Evolutionary conservation across 2,888 invertebrate species (phyloP).

Genomic region (Platynereis dumerilii): DNA sequence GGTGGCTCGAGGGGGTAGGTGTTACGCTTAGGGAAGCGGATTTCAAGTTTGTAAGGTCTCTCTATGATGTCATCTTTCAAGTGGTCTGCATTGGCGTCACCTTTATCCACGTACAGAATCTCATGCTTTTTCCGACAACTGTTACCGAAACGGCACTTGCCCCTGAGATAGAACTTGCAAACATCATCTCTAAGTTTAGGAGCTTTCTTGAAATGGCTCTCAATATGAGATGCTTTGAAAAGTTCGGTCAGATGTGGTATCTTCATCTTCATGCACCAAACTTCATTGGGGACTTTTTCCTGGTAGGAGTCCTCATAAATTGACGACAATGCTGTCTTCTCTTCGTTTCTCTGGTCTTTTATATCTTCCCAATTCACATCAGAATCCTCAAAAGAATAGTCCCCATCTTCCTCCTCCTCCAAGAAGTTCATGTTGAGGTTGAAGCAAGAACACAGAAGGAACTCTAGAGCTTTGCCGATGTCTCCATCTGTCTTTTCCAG

Average conservation of each 20-base stretch:
- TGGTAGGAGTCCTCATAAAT: conserved; percentile 52
- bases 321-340: conserved; percentile 51
- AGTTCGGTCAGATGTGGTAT: conserved; percentile 31
- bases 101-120: background rate
- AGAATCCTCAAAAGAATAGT: conserved; percentile 2
- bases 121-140: conserved; percentile 21
- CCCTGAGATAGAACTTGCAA: conserved; percentile 48
- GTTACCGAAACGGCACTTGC: conserved; percentile 49
- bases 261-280: conserved; percentile 49
- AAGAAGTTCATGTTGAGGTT: conserved; percentile 25
- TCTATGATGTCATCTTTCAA: background rate
- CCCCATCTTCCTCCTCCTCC: conserved; percentile 10
- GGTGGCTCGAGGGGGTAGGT: conserved; percentile 52
- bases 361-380: conserved; percentile 37
- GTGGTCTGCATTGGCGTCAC: background rate
- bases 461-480: conserved; percentile 51
- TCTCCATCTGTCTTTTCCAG: conserved; percentile 51
- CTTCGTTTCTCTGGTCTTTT: conserved; percentile 48
- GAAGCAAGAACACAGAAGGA: conserved; percentile 49
- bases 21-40: conserved; percentile 51
- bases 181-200: conserved; percentile 25
- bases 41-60: conserved; percentile 46
- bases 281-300: conserved; percentile 47
- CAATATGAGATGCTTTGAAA: background rate
- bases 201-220: background rate